Percentiles rank a stretch among this genome's conserved stretches.
These are phyloP conservation scores for Drosophila malerkotliana DNA, from an alignment of 1,140 invertebrate species.

Conservation along the genomic window DNA sequence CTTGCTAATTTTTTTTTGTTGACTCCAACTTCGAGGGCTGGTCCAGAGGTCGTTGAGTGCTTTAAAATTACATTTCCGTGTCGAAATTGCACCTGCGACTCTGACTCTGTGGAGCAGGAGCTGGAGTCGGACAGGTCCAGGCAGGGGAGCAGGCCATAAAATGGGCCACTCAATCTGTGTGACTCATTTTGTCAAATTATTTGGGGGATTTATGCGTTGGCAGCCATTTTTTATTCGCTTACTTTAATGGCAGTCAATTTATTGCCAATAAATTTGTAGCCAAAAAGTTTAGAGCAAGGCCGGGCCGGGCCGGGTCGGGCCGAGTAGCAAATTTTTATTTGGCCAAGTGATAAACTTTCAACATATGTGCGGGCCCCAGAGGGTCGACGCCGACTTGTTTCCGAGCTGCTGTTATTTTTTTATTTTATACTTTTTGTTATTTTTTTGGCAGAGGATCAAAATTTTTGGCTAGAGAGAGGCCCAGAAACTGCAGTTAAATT, in stretches of 20 bases:
- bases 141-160: constrained; percentile 28
- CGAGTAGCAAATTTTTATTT: constrained; percentile 77
- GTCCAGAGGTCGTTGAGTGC: constrained; percentile 48
- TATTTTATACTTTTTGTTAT: not conserved
- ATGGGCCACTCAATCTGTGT: constrained; percentile 76
- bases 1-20: constrained; percentile 57
- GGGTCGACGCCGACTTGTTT: constrained; percentile 25
- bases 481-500: constrained; percentile 79
- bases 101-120: constrained; percentile 28
- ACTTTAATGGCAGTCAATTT: constrained; percentile 81
- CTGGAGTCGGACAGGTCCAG: not conserved
- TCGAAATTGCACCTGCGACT: constrained; percentile 78
- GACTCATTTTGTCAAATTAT: constrained; percentile 82
- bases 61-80: constrained; percentile 80
- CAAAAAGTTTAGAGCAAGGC: constrained; percentile 80
- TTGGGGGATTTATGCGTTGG: constrained; percentile 79
- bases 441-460: constrained; percentile 72
- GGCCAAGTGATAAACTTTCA: constrained; percentile 78
- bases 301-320: constrained; percentile 49
- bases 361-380: constrained; percentile 64
- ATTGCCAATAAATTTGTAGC: constrained; percentile 83
- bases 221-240: constrained; percentile 76
- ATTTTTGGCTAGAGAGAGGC: constrained; percentile 28
- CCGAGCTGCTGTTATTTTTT: constrained; percentile 19
- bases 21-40: constrained; percentile 23